Evolutionary conservation across 2,797 vertebrate species (phyloP).

Genomic region (Coreius guichenoti): DNA sequence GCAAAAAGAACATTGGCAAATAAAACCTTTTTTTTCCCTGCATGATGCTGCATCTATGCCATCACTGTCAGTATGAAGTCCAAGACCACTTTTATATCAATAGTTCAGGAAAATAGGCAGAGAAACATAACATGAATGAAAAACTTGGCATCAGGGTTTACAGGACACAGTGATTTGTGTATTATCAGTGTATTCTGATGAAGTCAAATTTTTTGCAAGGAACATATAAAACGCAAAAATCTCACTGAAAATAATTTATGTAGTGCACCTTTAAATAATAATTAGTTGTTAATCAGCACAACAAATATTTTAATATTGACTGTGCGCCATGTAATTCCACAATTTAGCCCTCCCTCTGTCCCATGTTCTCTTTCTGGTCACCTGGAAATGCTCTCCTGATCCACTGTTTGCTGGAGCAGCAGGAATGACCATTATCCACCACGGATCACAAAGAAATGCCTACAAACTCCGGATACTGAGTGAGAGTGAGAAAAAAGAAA

Average conservation of each 20-base stretch:
- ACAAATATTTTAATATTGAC: background rate
- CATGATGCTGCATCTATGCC: background rate
- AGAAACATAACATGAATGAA: background rate
- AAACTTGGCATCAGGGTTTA: background rate
- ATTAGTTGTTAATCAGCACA: background rate
- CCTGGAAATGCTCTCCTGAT: constrained; percentile 58
- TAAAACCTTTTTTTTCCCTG: background rate
- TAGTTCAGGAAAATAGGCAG: background rate
- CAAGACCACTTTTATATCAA: background rate
- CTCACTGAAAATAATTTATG: background rate
- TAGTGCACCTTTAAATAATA: background rate
- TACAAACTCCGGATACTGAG: constrained; percentile 50
- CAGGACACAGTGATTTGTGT: background rate
- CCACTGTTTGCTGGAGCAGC: constrained; percentile 49
- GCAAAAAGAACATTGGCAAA: background rate
- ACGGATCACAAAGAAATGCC: constrained; percentile 55
- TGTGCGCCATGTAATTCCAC: background rate
- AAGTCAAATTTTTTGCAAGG: background rate
- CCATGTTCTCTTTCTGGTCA: constrained; percentile 33
- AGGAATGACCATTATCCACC: constrained; percentile 57
- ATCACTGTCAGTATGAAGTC: background rate
- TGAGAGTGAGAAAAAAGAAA: constrained; percentile 40
- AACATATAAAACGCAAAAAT: background rate
- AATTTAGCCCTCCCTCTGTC: background rate
- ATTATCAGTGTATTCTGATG: background rate